These are phyloP conservation scores for Atta texana DNA, from an alignment of 1,140 invertebrate genomes.

Conservation along the genomic window DNA sequence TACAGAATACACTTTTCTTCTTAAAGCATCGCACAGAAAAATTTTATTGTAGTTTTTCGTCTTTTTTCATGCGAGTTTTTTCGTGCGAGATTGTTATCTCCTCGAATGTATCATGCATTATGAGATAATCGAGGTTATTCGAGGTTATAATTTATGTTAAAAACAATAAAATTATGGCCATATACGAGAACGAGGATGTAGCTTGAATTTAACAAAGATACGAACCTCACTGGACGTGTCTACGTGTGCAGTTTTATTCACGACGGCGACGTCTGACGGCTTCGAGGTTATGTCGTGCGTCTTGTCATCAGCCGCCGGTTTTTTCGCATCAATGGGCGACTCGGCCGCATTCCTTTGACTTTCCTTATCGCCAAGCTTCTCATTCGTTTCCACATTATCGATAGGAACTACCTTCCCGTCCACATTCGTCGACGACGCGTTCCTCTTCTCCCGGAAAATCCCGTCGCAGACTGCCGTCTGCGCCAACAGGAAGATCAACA, in stretches of 20 bases:
- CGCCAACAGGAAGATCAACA: conserved; percentile 75
- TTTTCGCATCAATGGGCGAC: not conserved
- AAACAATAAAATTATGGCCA: not conserved
- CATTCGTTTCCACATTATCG: not conserved
- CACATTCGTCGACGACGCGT: not conserved
- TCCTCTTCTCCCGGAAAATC: conserved; percentile 63
- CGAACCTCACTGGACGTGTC: conserved; percentile 61
- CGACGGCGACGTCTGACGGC: not conserved
- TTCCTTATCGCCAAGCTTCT: not conserved
- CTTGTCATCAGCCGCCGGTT: conserved; percentile 27
- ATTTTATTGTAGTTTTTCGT: not conserved
- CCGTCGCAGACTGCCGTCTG: conserved; percentile 73
- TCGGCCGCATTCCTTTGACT: not conserved
- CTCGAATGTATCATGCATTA: not conserved
- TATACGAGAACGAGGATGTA: not conserved
- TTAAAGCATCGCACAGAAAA: not conserved
- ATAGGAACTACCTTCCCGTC: not conserved
- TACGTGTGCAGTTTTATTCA: conserved; percentile 63
- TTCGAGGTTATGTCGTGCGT: conserved; percentile 72
- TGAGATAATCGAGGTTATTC: not conserved
- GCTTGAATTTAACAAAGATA: not conserved
- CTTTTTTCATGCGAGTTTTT: too few relatives aligned
- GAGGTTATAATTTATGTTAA: not conserved
- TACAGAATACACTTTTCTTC: not conserved
- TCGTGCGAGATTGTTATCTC: not conserved